Evolutionary conservation across 2,113 vertebrate species (phyloP).

Genomic region (Columba livia): DNA sequence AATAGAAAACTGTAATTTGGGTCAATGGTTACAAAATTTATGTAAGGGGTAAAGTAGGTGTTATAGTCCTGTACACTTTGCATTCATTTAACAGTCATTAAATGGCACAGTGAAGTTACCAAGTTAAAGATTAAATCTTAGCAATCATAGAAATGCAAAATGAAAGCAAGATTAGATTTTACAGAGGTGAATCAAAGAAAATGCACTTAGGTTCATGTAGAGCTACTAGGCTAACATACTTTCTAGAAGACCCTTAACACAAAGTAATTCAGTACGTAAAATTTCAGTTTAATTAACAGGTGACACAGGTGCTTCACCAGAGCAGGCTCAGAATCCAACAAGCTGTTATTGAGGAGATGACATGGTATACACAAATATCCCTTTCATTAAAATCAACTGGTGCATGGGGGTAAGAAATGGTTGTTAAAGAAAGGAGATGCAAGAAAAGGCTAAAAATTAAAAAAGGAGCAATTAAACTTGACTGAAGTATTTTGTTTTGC

Average conservation of each 20-base stretch:
- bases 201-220: neutral
- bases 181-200: neutral
- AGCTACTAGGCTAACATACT: neutral
- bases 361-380: neutral
- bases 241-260: neutral
- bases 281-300: neutral
- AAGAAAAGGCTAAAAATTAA: neutral
- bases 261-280: neutral
- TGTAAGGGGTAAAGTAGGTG: neutral
- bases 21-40: neutral
- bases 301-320: neutral
- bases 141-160: neutral
- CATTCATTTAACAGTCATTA: neutral
- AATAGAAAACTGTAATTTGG: neutral
- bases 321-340: neutral
- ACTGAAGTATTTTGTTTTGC: slow-evolving; percentile 21
- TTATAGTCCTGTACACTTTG: neutral
- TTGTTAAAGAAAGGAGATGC: neutral
- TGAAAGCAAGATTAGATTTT: neutral
- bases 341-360: neutral
- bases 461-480: slow-evolving; percentile 1
- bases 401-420: neutral
- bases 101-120: neutral
- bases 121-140: neutral
- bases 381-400: neutral